Base-by-base conservation (phyloP, 1,140 invertebrate species). In the Mya arenaria region DNA sequence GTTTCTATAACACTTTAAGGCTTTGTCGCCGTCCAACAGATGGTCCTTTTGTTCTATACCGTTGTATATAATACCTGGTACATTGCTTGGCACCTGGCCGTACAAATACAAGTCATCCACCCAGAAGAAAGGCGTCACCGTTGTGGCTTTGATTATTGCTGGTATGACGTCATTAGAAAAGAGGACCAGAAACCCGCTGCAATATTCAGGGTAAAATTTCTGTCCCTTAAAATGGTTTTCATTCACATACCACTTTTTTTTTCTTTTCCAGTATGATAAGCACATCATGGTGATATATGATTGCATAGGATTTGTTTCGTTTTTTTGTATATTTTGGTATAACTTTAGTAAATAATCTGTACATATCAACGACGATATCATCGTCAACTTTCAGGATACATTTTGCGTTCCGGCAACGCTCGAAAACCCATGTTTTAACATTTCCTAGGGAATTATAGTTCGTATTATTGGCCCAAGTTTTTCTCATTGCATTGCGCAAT, bases 371-470 rank as follows among this genome's bases (percentile, higher is more conserved):
- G 44, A 82, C 71, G 10, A 63, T 58, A 68, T 82, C 80, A 41
- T 82, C 80, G 36, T 94, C 94, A 5, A 91, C 88, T 85, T 94
- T 94, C 19, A 94, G 77, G 25, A 94, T 66, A 71, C 90, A 96
- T 23, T 71, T 44, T 4, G 68, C 68, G 36, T 71, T 71, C 25
- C 44, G 37, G 19, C 68, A 71, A 32, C 56, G 30, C 44, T 71
- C 68, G 32, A 52, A 52, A 34, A 71, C 34, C 68, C 68, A 91
- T 10, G 90, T 78, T 23, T 82, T 69, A 0, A 90, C 62, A 62
- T 44, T 63, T 30, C 83, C 81, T 1, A 82, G 63, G 36, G 78
- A 34, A 30, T 41, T 78, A 56, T 85, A 87, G 36, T 68, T 62
- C 8, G 68, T 60, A 17, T 85, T 83, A 66, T 90, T 90, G 8